phyloP scores from a whole-genome alignment of 2,113 vertebrate genomes.

The Chrysemys picta region DNA sequence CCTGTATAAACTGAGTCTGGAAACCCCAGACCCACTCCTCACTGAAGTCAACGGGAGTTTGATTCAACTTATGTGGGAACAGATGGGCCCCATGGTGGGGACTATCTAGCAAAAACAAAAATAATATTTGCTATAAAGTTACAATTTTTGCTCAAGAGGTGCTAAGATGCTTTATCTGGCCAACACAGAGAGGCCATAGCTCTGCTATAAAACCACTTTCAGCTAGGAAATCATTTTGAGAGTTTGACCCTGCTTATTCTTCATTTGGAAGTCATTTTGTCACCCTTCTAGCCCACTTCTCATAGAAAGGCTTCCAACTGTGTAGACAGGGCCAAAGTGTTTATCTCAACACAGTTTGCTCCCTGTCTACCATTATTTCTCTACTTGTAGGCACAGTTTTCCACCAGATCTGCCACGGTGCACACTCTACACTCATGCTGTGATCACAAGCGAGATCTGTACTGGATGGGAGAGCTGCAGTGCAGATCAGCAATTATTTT shows the following conservation, averaged over 20 bases:
- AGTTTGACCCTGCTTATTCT: not conserved
- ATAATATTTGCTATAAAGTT: not conserved
- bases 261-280: not conserved
- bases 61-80: not conserved
- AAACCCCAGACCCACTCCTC: not conserved
- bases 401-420: fast-evolving
- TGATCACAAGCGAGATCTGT: fast-evolving
- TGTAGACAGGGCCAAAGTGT: not conserved
- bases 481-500: not conserved
- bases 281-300: not conserved
- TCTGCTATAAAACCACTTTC: too few species aligned
- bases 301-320: not conserved
- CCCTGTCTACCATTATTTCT: not conserved
- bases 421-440: fast-evolving
- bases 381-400: fast-evolving
- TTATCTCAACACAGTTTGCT: not conserved
- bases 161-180: too few species aligned
- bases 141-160: too few species aligned
- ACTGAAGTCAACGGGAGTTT: not conserved
- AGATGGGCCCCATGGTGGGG: not conserved
- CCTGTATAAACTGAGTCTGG: not conserved
- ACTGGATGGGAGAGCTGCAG: not conserved
- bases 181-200: too few species aligned
- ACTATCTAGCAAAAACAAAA: not conserved
- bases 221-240: too few species aligned